Evolutionary conservation across 2,113 vertebrate genomes (phyloP).

Genomic region (Oophaga pumilio): DNA sequence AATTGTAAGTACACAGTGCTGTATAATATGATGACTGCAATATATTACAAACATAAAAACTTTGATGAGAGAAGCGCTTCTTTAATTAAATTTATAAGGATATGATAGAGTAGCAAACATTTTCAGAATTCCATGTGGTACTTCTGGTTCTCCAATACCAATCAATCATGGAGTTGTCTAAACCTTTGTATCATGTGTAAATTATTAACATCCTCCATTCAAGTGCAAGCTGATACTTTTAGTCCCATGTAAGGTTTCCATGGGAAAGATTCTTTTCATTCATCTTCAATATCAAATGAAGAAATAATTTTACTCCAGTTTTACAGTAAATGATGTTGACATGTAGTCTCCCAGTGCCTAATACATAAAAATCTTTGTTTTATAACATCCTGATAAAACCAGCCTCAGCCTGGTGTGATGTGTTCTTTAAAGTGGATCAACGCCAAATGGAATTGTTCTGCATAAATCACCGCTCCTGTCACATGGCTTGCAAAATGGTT

Average conservation of each 20-base stretch:
- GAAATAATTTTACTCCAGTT: background rate
- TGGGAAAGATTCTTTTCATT: background rate
- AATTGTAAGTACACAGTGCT: no score
- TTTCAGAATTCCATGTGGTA: no score
- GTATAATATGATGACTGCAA: no score
- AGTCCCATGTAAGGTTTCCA: background rate
- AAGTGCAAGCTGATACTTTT: background rate
- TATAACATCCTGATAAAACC: background rate
- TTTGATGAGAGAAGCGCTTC: no score
- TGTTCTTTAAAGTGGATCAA: conserved; percentile 41
- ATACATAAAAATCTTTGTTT: conserved; percentile 6
- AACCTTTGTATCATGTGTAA: background rate
- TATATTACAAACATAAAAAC: no score
- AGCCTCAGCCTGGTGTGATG: conserved; percentile 14
- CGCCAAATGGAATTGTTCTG: conserved; percentile 39
- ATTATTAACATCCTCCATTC: background rate
- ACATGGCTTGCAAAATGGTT: conserved; percentile 35
- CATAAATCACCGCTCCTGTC: conserved; percentile 23
- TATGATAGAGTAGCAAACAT: no score
- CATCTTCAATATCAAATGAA: background rate
- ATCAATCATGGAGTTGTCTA: no score
- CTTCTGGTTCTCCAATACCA: no score
- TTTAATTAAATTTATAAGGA: no score
- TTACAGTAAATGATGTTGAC: background rate
- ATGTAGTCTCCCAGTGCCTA: background rate